Evolutionary conservation across 1,140 invertebrate species (phyloP), one percentile per base, ranked within the genome.

Genomic region (Ceratosolen solmsi): DNA sequence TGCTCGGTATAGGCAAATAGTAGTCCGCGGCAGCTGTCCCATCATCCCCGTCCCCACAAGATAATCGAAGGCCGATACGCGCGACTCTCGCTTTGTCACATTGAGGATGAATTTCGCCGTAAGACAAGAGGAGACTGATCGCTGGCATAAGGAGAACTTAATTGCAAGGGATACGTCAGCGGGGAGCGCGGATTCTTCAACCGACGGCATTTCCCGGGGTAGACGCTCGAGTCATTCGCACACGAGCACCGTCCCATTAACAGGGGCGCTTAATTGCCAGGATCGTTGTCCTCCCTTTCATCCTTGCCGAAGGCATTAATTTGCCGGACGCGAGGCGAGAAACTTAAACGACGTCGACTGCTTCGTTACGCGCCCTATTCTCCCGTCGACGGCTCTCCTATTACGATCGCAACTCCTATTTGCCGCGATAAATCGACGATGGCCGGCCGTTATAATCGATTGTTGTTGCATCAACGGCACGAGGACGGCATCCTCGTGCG

Each of bases 241-340:
- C 13, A 13, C 56, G 84, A 87, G 80, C 84, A 86, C 82, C 83
- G 80, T 84, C 85, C 89, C 89, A 89, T 90, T 90, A 91, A 85
- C 71, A 79, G 83, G 73, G 82, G 80, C 84, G 86, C 86, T 90
- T 90, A 91, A 91, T 91, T 91, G 90, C 85, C 87, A 84, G 84
- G 84, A 85, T 70, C 73, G 25, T 2, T 20, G 13, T 8, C 1
- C 0, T 36, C 74, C 84, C 87, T 91, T 90, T 90, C 88, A 90
- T 90, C 88, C 89, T 49, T 46, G 87, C 89, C 90, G 89, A 88
- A 88, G 86, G 87, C 87, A 86, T 87, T 84, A 86, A 86, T 87
- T 88, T 86, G 80, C 74, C 68, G 49, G 77, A 49, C 85, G 74
- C 72, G 65, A 81, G 76, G 63, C 71, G 75, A 84, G 82, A 81